These are phyloP conservation scores for Oxytorus armatus DNA, from an alignment of 2,888 invertebrate genomes.

Conservation along the genomic window DNA sequence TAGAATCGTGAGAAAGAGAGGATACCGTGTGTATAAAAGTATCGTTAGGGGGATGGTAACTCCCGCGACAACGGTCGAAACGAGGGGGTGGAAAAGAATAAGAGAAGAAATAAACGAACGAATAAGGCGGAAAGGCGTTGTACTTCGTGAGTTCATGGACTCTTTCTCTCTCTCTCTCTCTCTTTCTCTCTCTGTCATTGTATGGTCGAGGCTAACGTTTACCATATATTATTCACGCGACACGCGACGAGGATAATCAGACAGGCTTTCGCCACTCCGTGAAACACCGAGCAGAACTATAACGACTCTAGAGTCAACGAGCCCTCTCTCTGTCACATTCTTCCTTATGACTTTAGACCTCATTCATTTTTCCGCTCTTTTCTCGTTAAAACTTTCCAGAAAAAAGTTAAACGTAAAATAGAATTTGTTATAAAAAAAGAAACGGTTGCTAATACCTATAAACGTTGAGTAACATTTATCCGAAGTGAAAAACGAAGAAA, in stretches of 20 bases:
- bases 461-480: neutral
- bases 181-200: too few species aligned
- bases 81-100: conserved; percentile 2
- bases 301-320: conserved; percentile 40
- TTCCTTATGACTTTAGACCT: conserved; percentile 3
- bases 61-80: too few species aligned
- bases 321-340: conserved; percentile 13
- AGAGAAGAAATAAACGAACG: neutral
- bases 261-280: conserved; percentile 40
- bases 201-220: conserved; percentile 55
- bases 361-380: neutral
- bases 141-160: conserved; percentile 6
- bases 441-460: neutral
- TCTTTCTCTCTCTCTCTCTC: too few species aligned
- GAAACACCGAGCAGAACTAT: neutral
- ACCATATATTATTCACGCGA: conserved; percentile 72
- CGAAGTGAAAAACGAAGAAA: neutral
- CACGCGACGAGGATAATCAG: conserved; percentile 63
- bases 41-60: conserved; percentile 17
- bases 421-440: neutral
- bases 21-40: conserved; percentile 1
- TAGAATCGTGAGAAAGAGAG: conserved; percentile 10
- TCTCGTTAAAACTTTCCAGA: neutral
- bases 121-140: conserved; percentile 27
- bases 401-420: neutral